Evolutionary conservation across 1,140 invertebrate species (phyloP).

Genomic region (Apis cerana): DNA sequence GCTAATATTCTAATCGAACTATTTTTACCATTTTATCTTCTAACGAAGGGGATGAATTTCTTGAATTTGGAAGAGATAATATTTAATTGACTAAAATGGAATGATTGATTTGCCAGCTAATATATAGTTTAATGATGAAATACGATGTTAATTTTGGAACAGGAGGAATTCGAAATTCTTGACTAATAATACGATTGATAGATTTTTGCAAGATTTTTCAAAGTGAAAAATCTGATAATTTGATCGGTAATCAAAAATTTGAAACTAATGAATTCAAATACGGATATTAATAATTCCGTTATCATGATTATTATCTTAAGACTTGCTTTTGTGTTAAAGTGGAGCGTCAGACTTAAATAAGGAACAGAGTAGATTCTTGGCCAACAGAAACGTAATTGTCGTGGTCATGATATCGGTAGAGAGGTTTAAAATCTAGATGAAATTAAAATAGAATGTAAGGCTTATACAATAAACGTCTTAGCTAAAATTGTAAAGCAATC

Average conservation of each 20-base stretch:
- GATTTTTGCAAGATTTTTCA: not conserved
- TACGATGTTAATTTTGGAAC: not conserved
- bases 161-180: not conserved
- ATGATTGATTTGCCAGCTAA: not conserved
- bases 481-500: not conserved
- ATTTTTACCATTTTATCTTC: too few relatives aligned
- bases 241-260: not conserved
- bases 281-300: not conserved
- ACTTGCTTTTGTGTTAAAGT: not conserved
- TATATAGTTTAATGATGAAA: not conserved
- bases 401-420: not conserved
- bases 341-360: slow-evolving; percentile 17
- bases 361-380: slow-evolving; percentile 11
- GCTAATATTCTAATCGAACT: too few relatives aligned
- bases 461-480: not conserved
- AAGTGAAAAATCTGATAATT: not conserved
- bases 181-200: not conserved
- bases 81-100: not conserved
- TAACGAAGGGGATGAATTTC: not conserved
- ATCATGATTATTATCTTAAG: too few relatives aligned
- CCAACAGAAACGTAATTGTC: not conserved
- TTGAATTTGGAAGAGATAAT: not conserved
- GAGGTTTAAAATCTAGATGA: not conserved
- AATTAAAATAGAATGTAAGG: not conserved
- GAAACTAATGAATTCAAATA: too few relatives aligned